Conservation (phyloP, 1,140 invertebrate species). For the Papilio polyxenes region DNA sequence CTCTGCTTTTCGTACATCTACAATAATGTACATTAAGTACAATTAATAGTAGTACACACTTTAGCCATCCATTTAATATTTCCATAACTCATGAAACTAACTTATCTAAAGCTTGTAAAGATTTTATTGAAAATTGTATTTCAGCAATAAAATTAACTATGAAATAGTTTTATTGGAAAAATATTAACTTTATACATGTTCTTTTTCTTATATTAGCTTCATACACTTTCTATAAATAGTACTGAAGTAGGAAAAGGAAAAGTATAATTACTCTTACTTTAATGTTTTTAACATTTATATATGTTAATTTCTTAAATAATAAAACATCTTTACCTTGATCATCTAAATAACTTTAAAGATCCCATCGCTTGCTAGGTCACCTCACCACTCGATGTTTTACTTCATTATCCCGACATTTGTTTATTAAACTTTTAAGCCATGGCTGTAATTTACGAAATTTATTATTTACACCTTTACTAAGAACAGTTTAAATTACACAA, state of each 20-base stretch:
- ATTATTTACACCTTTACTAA: not conserved
- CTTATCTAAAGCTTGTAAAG: not conserved
- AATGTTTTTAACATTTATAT: no score
- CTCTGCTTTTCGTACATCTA: not conserved
- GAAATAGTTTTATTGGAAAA: not conserved
- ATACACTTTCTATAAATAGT: no score
- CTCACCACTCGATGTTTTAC: not conserved
- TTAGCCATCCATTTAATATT: conserved; percentile 5
- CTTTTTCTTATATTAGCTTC: no score
- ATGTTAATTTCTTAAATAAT: not conserved
- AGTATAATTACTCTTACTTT: no score
- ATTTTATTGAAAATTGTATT: not conserved
- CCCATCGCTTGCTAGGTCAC: not conserved
- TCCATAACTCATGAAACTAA: conserved; percentile 1
- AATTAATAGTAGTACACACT: not conserved
- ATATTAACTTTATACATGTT: not conserved
- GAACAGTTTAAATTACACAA: not conserved
- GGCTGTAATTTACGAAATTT: not conserved
- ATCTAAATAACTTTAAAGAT: not conserved
- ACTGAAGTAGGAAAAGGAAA: no score
- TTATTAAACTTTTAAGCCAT: not conserved
- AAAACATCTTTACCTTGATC: not conserved
- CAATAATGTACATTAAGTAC: not conserved
- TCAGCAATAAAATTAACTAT: not conserved
- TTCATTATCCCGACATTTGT: not conserved